Evolutionary conservation across 2,113 vertebrate species (phyloP).

Genomic region (Misgurnus mizolepis): DNA sequence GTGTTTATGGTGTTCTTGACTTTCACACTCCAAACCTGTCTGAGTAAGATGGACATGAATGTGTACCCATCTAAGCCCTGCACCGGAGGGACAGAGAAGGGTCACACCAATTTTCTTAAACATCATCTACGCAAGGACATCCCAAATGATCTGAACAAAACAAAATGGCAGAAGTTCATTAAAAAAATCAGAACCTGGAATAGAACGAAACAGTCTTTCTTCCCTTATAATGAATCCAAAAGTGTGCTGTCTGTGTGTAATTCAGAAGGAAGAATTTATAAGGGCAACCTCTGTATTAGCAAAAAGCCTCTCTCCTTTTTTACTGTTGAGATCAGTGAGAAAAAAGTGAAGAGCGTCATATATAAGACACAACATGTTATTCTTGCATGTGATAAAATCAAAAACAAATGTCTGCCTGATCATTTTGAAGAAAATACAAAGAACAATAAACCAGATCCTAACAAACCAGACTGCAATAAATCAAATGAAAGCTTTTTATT

Average conservation of each 20-base stretch:
- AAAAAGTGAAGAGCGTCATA: not conserved
- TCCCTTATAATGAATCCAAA: not conserved
- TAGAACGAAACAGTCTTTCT: slow-evolving; percentile 31
- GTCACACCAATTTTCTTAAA: not conserved
- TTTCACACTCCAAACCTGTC: not conserved
- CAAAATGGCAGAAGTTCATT: slow-evolving; percentile 38
- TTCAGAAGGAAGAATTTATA: not conserved
- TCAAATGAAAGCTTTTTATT: not conserved
- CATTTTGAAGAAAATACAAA: not conserved
- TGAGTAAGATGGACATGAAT: not conserved
- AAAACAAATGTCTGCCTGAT: slow-evolving; percentile 4
- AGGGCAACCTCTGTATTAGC: slow-evolving; percentile 17
- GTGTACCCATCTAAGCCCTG: not conserved
- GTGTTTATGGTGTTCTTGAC: not conserved
- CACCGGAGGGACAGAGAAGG: not conserved
- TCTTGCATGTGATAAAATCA: not conserved
- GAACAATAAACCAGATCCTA: not conserved
- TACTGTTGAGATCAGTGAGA: not conserved
- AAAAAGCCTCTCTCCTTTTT: not conserved
- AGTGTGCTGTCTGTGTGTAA: slow-evolving; percentile 1
- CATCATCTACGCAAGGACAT: not conserved
- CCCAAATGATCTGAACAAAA: not conserved
- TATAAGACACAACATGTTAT: not conserved
- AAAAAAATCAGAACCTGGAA: not conserved
- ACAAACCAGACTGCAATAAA: not conserved